Conservation (phyloP, 2,888 invertebrate genomes). For the Pachliopta kotzebuea region DNA sequence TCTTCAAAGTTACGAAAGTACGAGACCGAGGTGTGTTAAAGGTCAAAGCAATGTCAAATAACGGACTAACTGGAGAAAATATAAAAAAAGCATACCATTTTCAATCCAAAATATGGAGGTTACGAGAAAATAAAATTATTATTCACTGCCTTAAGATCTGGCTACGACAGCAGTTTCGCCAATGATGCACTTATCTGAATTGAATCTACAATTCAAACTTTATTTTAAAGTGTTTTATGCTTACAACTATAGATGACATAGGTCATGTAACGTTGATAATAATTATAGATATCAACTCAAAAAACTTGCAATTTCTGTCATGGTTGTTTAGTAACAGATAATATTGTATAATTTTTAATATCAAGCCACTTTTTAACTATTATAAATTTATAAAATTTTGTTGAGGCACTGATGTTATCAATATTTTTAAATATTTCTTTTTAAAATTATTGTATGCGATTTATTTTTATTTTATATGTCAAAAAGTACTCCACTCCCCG, state of each 20-base stretch:
- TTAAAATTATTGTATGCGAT: too few relatives aligned
- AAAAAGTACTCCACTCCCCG: too few relatives aligned
- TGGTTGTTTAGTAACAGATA: background rate
- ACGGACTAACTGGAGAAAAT: constrained; percentile 38
- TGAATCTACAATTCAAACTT: constrained; percentile 8
- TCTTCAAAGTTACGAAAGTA: background rate
- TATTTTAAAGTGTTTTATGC: constrained; percentile 14
- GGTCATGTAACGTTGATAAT: constrained; percentile 8
- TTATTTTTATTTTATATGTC: too few relatives aligned
- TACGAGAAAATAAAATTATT: background rate
- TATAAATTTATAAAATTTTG: background rate
- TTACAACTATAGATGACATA: constrained; percentile 23
- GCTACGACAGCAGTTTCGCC: constrained; percentile 1
- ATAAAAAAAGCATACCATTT: constrained; percentile 58
- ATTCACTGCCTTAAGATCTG: constrained; percentile 1
- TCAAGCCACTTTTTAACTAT: background rate
- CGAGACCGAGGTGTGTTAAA: constrained; percentile 35
- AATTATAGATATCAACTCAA: background rate
- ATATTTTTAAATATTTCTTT: too few relatives aligned
- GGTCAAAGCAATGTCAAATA: constrained; percentile 71
- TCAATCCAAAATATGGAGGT: constrained; percentile 17
- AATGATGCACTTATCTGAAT: constrained; percentile 21
- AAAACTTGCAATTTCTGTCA: constrained; percentile 2
- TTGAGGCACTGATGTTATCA: background rate
- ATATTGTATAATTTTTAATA: background rate